Conservation (phyloP, 2,113 vertebrate species). For the Aegotheles bennettii region DNA sequence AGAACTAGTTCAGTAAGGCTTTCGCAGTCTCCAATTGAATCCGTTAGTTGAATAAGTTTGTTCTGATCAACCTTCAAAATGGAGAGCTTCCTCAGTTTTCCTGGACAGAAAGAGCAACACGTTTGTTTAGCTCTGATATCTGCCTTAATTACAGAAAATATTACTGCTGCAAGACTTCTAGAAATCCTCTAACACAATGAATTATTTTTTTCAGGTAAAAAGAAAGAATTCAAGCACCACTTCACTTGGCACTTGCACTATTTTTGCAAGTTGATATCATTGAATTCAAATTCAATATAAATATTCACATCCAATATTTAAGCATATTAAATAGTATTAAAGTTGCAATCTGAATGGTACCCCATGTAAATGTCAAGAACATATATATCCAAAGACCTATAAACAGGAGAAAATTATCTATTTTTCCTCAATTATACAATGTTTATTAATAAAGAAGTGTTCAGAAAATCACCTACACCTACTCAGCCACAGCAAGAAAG, state of each 20-base stretch:
- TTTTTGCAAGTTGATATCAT: neutral
- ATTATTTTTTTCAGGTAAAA: neutral
- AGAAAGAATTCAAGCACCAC: neutral
- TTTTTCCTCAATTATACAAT: neutral
- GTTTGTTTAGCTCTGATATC: neutral
- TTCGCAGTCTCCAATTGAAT: conserved; percentile 92
- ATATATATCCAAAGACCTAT: neutral
- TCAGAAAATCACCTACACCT: neutral
- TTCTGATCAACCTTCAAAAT: conserved; percentile 97
- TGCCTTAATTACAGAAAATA: neutral
- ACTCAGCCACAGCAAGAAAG: neutral
- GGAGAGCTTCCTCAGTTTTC: conserved; percentile 87
- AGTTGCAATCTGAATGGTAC: neutral
- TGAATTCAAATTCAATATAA: neutral
- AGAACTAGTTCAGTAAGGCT: conserved; percentile 94
- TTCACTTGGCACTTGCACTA: neutral
- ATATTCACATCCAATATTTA: neutral
- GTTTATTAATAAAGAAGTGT: neutral
- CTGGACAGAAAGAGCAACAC: conserved; percentile 60
- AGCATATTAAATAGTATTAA: neutral
- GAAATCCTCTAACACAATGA: neutral
- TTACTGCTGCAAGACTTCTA: neutral
- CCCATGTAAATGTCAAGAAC: neutral
- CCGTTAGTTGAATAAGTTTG: conserved; percentile 85
- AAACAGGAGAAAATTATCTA: neutral